Percentiles rank a stretch among this genome's conserved stretches.
These are phyloP conservation scores for Lophius piscatorius DNA, from an alignment of 2,113 vertebrate genomes.

Conservation along the genomic window DNA sequence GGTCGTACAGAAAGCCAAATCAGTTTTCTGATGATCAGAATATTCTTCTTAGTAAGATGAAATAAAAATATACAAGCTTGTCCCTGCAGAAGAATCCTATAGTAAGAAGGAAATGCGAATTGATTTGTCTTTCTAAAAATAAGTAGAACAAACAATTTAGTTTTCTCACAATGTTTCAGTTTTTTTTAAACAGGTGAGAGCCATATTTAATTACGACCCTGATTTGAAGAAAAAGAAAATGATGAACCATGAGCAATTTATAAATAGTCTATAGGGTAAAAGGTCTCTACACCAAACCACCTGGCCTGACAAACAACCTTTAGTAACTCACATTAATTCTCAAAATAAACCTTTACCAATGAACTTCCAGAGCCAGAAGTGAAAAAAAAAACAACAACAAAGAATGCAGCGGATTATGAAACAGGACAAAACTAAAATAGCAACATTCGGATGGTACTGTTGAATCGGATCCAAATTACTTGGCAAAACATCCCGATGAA, in stretches of 20 bases:
- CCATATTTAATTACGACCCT: too few relatives aligned
- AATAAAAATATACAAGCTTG: too few relatives aligned
- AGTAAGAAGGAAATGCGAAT: too few relatives aligned
- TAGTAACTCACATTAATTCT: constrained; percentile 37
- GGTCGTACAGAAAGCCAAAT: too few relatives aligned
- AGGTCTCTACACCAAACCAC: constrained; percentile 22
- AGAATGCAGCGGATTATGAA: constrained; percentile 55
- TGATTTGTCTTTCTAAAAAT: too few relatives aligned
- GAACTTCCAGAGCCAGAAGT: constrained; percentile 26
- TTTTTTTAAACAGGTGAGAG: constrained; percentile 5
- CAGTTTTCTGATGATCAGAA: too few relatives aligned
- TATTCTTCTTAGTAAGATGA: too few relatives aligned
- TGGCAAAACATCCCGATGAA: constrained; percentile 65
- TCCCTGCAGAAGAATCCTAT: too few relatives aligned
- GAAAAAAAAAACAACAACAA: constrained; percentile 36
- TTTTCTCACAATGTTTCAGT: constrained; percentile 11
- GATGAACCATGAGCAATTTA: constrained; percentile 21
- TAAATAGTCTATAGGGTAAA: constrained; percentile 58
- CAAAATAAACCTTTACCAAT: constrained; percentile 60
- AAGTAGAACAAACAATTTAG: too few relatives aligned
- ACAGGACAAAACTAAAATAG: constrained; percentile 63
- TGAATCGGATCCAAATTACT: constrained; percentile 62
- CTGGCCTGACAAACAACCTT: constrained; percentile 35
- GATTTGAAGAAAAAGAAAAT: constrained; percentile 33
- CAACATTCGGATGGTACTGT: constrained; percentile 51